Base-by-base conservation (phyloP, 2,888 invertebrate species). In the Cyclophora punctaria region DNA sequence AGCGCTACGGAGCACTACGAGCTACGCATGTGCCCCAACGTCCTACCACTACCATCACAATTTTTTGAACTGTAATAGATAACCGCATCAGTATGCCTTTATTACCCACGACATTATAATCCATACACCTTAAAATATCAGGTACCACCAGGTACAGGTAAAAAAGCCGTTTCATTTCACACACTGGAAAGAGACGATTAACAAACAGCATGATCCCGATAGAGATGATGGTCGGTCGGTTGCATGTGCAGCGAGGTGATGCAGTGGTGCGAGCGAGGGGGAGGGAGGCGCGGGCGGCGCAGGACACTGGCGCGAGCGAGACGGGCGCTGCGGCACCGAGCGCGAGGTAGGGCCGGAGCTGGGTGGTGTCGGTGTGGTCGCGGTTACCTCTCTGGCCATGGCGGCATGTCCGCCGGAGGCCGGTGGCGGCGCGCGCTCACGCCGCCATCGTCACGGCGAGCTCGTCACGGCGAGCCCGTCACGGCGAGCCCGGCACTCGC, bases 341-440 rank as follows among this genome's bases (percentile, higher is more conserved):
- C 45, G 44, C 49, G 49, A 76, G 77, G 78, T 75, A 20, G 80
- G 74, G 80, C 71, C 75, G 66, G 77, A 80, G 74, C 52, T 66
- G 71, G 67, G 64, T 62, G 71, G 66, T 64, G 69, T 67, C 66
- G 77, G 61, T 71, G 73, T 56, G 77, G 78, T 78, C 78, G 76
- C 79, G 75, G 78, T 84, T 91, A 92, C 91, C 91, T 91, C 92
- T 91, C 91, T 91, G 90, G 92, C 91, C 92, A 91, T 91, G 90
- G 91, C 91, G 91, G 91, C 92, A 91, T 91, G 89, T 89, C 84
- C 83, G 86, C 86, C 87, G 90, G 90, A 88, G 89, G 89, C 87
- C 87, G 90, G 89, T 89, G 83, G 80, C 76, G 79, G 79, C 83
- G 85, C 87, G 83, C 80, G 83, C 77, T 87, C 86, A 87, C 87